A percentile compares a stretch with the other conserved stretches of the same genome.
Conservation (phyloP, 1,140 invertebrate species). For the Dendroctonus ponderosae region DNA sequence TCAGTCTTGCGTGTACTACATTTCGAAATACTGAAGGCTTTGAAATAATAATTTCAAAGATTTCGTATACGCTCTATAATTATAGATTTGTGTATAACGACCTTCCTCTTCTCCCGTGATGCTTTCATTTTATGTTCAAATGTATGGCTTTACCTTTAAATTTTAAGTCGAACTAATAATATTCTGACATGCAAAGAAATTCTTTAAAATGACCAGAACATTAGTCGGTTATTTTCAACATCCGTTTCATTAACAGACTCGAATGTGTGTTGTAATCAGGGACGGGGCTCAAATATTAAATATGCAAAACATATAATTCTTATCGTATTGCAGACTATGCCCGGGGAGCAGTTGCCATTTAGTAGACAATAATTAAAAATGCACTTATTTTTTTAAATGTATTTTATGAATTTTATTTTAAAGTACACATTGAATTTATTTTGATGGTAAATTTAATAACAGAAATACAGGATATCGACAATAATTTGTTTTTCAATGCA, state of each 20-base stretch:
- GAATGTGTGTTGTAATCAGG: neutral
- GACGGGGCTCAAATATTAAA: neutral
- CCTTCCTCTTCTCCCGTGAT: constrained; percentile 16
- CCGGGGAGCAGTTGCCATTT: too few relatives aligned
- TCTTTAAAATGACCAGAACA: constrained; percentile 24
- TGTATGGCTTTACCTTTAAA: constrained; percentile 23
- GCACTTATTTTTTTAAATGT: too few relatives aligned
- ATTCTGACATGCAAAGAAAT: constrained; percentile 29
- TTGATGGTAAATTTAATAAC: too few relatives aligned
- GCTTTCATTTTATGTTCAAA: constrained; percentile 17
- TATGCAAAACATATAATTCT: neutral
- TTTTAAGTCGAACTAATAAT: constrained; percentile 24
- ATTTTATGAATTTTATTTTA: too few relatives aligned
- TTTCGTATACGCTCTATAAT: constrained; percentile 21
- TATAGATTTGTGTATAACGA: constrained; percentile 29
- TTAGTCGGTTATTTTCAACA: constrained; percentile 24
- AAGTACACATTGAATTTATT: too few relatives aligned
- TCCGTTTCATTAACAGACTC: constrained; percentile 20
- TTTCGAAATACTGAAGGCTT: too few relatives aligned
- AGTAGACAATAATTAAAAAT: too few relatives aligned
- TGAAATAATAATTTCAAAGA: constrained; percentile 10
- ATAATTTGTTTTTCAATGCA: too few relatives aligned
- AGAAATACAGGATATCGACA: too few relatives aligned
- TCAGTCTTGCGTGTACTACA: too few relatives aligned
- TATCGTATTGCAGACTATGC: neutral